A percentile compares a stretch with the other conserved stretches of the same genome.
Conservation (phyloP, 2,113 vertebrate genomes). For the Helogale parvula region DNA sequence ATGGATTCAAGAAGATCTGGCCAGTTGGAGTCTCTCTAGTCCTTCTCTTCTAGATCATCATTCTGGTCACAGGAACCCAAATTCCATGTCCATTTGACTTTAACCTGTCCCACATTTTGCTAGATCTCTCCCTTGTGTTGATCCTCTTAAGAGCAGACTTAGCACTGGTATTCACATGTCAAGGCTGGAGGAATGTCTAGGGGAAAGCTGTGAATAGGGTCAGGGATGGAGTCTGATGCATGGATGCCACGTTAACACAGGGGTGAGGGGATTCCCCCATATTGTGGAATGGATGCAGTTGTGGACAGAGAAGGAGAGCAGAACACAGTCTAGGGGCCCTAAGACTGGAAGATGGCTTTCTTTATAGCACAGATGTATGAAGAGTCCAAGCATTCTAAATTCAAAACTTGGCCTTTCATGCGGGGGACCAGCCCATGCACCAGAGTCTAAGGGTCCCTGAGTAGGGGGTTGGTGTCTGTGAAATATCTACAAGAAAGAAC, state of each 20-base stretch:
- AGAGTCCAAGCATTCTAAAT: background rate
- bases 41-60: background rate
- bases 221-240: background rate
- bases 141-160: background rate
- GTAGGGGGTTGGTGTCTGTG: too few species aligned
- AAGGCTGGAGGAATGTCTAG: background rate
- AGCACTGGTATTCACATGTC: background rate
- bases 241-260: background rate
- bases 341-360: background rate
- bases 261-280: background rate
- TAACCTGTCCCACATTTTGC: background rate
- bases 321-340: rapidly evolving
- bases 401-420: background rate
- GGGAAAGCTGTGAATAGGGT: background rate
- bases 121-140: background rate
- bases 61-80: background rate
- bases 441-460: too few species aligned
- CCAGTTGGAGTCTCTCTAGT: background rate
- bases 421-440: too few species aligned
- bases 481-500: too few species aligned
- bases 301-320: background rate
- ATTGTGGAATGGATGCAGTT: background rate
- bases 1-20: background rate
- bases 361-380: background rate
- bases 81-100: background rate